A percentile compares a stretch with the other conserved stretches of the same genome.
Evolutionary conservation across 2,797 vertebrate species (phyloP).

Genomic region (Furcifer pardalis): DNA sequence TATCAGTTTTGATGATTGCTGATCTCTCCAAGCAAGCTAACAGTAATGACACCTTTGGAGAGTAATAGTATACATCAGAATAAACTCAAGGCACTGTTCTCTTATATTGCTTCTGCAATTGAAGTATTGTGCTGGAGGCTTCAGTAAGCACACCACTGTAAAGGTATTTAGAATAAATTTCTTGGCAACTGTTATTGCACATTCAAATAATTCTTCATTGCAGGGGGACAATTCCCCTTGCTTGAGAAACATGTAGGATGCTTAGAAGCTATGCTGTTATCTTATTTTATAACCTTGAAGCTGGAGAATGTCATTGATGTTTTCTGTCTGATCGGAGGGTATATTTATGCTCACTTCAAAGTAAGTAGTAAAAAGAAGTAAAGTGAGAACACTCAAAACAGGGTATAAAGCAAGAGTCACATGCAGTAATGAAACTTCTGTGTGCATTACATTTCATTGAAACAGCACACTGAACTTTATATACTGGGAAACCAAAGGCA

Average conservation of each 20-base stretch:
- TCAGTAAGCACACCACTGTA: slow-evolving; percentile 2
- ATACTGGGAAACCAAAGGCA: background rate
- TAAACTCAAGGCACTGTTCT: slow-evolving; percentile 22
- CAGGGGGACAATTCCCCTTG: background rate
- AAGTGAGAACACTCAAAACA: slow-evolving; percentile 20
- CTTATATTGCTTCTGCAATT: slow-evolving; percentile 21
- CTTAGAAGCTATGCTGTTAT: slow-evolving; percentile 36
- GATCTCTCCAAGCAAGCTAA: slow-evolving; percentile 40
- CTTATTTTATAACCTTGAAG: slow-evolving; percentile 33
- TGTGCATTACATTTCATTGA: fast-evolving
- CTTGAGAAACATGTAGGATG: slow-evolving; percentile 27
- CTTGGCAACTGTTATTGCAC: background rate
- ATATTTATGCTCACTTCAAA: background rate
- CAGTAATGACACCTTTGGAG: slow-evolving; percentile 33
- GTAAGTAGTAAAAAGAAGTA: slow-evolving; percentile 9
- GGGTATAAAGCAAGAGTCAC: background rate
- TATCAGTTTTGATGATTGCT: slow-evolving; percentile 54
- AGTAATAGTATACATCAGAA: slow-evolving; percentile 21
- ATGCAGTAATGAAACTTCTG: slow-evolving; percentile 9
- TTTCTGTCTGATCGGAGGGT: slow-evolving; percentile 22
- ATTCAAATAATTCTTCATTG: slow-evolving; percentile 40
- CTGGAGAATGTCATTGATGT: slow-evolving; percentile 10
- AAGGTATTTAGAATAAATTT: slow-evolving; percentile 38
- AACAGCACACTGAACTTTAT: background rate
- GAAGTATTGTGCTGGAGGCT: slow-evolving; percentile 46